Evolutionary conservation across 2,888 invertebrate species (phyloP), one percentile per base, ranked within the genome.

Genomic region (Ophion obscuratus): DNA sequence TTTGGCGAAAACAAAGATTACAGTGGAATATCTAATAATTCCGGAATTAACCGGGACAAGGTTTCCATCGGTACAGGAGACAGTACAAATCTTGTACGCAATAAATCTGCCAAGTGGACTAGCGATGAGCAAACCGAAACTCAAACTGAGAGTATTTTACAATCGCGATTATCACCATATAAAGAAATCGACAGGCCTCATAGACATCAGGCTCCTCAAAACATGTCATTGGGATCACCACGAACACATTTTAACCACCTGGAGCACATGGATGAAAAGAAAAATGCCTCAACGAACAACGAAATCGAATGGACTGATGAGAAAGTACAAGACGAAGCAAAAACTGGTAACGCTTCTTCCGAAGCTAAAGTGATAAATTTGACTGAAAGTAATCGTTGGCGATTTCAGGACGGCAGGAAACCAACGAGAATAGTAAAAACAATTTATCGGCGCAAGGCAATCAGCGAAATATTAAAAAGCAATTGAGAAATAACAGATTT

Each of bases 371-470:
- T 81, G 9, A 66, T 70, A 67, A 84, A 70, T n/a, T 20, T 75
- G 14, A 81, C 84, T 17, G 68, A 40, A 27, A 83, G 57, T 40
- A 76, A 83, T 79, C 73, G 78, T 10, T 81, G 86, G 81, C 81
- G 73, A 47, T 47, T 84, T 64, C 70, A 83, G 53, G 83, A 77
- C 6, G 62, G 79, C 27, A 81, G 82, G 31, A 79, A 27, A 27
- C 76, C 83, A 2, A 61, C 71, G 27, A 81, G 79, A 79, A 10
- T 87, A 4, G 80, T 84, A 9, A 87, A 84, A 24, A 71, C 84
- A 47, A 73, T 78, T 24, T 85, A 85, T 80, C 83, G 79, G 14
- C 80, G 88, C 1, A 83, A 78, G 59, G 83, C 82, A 1, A 77
- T 57, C 3, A 64, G 47, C 0, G 81, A 79, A 11, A 31, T 40